Percentiles rank a stretch among this genome's conserved stretches.
These are phyloP conservation scores for Daptonema setosum DNA, from an alignment of 2,888 invertebrate species.

Conservation along the genomic window DNA sequence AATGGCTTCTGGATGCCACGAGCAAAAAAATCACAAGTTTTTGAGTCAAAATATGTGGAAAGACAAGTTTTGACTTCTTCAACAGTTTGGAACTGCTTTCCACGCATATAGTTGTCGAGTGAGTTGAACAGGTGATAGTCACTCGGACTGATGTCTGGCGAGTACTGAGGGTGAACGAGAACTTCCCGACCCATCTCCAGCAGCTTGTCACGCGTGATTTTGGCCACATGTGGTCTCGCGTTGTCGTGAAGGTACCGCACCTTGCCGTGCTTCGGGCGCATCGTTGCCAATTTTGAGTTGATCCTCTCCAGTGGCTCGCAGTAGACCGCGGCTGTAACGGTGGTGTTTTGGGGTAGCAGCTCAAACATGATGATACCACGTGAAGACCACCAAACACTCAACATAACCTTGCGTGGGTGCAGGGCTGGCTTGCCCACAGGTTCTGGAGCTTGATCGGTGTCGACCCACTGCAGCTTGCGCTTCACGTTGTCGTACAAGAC, in stretches of 20 bases:
- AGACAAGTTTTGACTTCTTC: background rate
- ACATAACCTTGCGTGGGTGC: conserved; percentile 9
- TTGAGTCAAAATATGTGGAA: too few relatives aligned
- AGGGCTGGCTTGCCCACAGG: conserved; percentile 1
- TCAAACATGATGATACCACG: conserved; percentile 9
- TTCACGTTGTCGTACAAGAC: background rate
- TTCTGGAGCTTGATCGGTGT: background rate
- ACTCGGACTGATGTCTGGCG: conserved; percentile 10
- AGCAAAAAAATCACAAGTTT: too few relatives aligned
- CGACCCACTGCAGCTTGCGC: background rate
- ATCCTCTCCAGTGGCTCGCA: conserved; percentile 10
- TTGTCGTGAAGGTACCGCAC: conserved; percentile 12
- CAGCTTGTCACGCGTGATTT: conserved; percentile 9
- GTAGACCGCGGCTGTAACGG: conserved; percentile 10
- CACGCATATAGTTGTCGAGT: background rate
- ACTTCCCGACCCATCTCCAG: conserved; percentile 9
- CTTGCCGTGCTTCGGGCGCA: conserved; percentile 2
- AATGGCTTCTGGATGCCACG: background rate
- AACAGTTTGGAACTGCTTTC: conserved; percentile 1
- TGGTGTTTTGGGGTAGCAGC: conserved; percentile 7
- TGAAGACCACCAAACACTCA: conserved; percentile 11
- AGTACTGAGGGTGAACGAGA: conserved; percentile 11
- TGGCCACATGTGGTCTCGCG: conserved; percentile 11
- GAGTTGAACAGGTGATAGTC: conserved; percentile 5
- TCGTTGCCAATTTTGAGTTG: conserved; percentile 5